Evolutionary conservation across 2,113 vertebrate genomes (phyloP).

Genomic region (Pimephales promelas): DNA sequence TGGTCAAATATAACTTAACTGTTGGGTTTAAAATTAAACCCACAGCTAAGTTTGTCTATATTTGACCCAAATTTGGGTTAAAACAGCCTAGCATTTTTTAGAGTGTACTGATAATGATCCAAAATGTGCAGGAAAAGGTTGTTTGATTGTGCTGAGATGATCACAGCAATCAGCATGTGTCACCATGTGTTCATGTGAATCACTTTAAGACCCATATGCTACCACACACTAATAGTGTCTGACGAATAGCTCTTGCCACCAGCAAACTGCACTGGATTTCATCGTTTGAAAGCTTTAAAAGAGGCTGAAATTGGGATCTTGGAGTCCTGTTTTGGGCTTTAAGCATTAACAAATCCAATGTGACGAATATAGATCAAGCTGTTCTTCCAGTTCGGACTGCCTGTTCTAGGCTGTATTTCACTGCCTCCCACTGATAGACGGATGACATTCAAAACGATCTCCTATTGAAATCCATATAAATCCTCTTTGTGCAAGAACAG

Average conservation of each 20-base stretch:
- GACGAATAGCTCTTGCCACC: constrained; percentile 9
- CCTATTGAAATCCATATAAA: constrained; percentile 26
- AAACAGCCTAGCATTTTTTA: too few relatives aligned
- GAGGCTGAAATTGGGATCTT: not conserved
- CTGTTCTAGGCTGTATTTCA: not conserved
- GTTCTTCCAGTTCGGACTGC: not conserved
- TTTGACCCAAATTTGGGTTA: too few relatives aligned
- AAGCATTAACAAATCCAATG: not conserved
- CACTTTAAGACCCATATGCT: constrained; percentile 32
- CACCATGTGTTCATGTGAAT: constrained; percentile 46
- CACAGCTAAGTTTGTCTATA: too few relatives aligned
- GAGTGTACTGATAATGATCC: not conserved
- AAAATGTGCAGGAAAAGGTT: constrained; percentile 19
- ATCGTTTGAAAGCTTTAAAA: not conserved
- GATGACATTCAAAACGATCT: not conserved
- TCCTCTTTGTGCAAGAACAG: not conserved
- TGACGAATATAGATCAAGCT: not conserved
- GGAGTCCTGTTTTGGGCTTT: not conserved
- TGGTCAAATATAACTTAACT: too few relatives aligned
- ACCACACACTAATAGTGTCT: constrained; percentile 17
- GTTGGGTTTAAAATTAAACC: too few relatives aligned
- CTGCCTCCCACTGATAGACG: constrained; percentile 25
- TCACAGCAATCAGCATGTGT: constrained; percentile 20
- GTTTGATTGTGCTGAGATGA: constrained; percentile 23
- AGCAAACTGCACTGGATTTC: not conserved